These are phyloP conservation scores for Drosophila nannoptera DNA, from an alignment of 1,140 invertebrate species.

Conservation along the genomic window DNA sequence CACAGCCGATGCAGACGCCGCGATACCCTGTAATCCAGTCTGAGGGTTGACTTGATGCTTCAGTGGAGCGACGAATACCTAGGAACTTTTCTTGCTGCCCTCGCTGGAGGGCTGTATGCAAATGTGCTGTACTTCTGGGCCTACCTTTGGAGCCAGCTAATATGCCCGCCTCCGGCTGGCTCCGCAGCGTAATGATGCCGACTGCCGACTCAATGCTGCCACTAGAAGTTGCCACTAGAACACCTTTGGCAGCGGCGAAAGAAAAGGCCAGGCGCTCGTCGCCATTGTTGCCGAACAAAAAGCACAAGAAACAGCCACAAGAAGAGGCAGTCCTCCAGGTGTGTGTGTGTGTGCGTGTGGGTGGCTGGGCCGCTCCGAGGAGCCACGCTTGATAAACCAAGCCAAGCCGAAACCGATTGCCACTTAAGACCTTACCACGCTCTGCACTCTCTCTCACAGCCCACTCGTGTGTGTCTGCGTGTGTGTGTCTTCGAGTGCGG, in stretches of 20 bases:
- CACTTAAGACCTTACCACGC: constrained; percentile 66
- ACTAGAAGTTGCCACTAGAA: constrained; percentile 15
- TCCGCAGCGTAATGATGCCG: constrained; percentile 29
- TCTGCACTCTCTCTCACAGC: constrained; percentile 21
- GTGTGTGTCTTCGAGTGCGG: constrained; percentile 10
- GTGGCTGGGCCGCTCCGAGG: no score
- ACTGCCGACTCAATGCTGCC: constrained; percentile 30
- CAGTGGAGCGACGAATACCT: no score
- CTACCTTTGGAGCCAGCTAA: background rate
- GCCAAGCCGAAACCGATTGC: constrained; percentile 59
- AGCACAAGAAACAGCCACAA: constrained; percentile 53
- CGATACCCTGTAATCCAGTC: constrained; percentile 6
- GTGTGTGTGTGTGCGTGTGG: no score
- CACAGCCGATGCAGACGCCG: background rate
- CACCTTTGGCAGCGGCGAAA: constrained; percentile 38
- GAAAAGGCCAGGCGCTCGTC: constrained; percentile 14
- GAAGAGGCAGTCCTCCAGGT: constrained; percentile 19
- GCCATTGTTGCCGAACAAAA: constrained; percentile 43
- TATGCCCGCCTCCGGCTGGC: background rate
- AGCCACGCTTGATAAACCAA: constrained; percentile 63
- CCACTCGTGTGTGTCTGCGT: constrained; percentile 18
- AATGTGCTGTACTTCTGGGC: no score
- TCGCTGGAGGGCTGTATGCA: background rate
- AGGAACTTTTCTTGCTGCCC: no score
- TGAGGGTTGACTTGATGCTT: no score